Percentiles rank a stretch among this genome's conserved stretches.
phyloP scores from a whole-genome alignment of 2,113 vertebrate genomes.

The Panthera tigris region DNA sequence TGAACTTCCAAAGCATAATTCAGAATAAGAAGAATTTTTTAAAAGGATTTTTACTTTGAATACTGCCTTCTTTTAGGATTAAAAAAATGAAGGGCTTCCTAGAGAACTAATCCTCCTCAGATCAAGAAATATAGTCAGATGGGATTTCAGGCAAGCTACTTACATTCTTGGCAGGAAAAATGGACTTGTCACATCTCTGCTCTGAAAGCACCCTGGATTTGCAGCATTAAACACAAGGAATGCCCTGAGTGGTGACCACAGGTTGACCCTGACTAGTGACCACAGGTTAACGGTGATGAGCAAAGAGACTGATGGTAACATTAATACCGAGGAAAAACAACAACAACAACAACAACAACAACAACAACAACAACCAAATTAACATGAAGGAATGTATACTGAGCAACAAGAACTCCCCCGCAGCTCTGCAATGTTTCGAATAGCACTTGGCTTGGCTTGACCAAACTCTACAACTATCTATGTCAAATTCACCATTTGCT shows the following conservation, averaged over 20 bases:
- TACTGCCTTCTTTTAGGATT: neutral
- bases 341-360: no score
- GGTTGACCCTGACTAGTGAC: neutral
- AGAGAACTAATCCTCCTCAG: neutral
- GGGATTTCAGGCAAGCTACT: neutral
- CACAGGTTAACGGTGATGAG: neutral
- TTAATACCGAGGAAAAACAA: neutral
- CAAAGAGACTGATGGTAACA: neutral
- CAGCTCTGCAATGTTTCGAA: neutral
- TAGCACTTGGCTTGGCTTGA: neutral
- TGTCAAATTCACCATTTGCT: neutral
- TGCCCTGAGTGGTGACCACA: neutral
- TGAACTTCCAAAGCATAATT: neutral
- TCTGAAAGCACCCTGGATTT: neutral
- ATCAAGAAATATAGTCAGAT: neutral
- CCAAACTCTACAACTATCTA: neutral
- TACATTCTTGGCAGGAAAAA: constrained; percentile 5
- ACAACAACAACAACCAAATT: no score
- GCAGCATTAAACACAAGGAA: neutral
- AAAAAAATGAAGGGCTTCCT: neutral
- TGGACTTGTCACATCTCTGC: neutral
- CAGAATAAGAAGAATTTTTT: neutral
- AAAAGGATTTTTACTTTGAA: neutral
- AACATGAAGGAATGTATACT: neutral
- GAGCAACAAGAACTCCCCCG: neutral